Evolutionary conservation across 1,140 invertebrate genomes (phyloP).

Genomic region (Bombus difficillimus): DNA sequence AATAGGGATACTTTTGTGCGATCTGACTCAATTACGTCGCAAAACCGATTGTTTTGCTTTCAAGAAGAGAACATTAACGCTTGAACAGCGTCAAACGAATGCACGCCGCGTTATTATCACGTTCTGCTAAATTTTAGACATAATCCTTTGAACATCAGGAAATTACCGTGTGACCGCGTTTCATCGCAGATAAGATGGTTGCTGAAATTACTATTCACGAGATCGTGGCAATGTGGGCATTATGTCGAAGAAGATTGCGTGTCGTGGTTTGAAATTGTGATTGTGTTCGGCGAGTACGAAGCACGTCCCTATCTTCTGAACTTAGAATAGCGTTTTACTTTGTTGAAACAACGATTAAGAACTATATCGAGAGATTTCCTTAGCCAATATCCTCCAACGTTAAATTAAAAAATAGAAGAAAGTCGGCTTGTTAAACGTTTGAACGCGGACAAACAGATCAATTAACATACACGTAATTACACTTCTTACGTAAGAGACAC

Average conservation of each 20-base stretch:
- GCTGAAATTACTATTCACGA: slow-evolving; percentile 1
- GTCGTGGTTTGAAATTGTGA: neutral
- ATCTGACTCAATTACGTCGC: neutral
- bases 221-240: neutral
- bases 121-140: neutral
- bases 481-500: too few relatives aligned
- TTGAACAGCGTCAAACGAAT: neutral
- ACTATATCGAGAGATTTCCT: too few relatives aligned
- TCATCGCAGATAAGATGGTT: neutral
- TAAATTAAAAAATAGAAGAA: too few relatives aligned
- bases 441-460: too few relatives aligned
- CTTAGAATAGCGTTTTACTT: too few relatives aligned
- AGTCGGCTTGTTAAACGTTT: too few relatives aligned
- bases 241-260: neutral
- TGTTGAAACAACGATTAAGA: neutral
- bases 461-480: too few relatives aligned
- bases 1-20: neutral
- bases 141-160: neutral
- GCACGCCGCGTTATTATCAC: neutral
- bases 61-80: neutral
- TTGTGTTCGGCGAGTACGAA: neutral
- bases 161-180: neutral
- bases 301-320: neutral
- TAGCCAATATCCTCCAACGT: too few relatives aligned
- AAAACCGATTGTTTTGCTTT: neutral